A percentile compares a stretch with the other conserved stretches of the same genome.
Conservation (phyloP, 2,888 invertebrate species). For the Hermaeophaga mercurialis region DNA sequence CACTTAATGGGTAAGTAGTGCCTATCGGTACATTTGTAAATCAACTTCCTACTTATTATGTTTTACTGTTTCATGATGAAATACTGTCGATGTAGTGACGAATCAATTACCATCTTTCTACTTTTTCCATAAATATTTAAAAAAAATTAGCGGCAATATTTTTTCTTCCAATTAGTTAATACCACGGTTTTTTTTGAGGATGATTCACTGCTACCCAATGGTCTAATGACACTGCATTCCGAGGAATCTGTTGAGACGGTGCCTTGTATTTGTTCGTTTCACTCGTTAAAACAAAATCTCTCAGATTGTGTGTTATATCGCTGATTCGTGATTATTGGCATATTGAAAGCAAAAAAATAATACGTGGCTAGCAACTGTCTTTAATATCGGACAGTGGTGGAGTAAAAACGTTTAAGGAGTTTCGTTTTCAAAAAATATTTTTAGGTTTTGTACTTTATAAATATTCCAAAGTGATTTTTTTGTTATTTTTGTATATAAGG, state of each 20-base stretch:
- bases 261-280: constrained; percentile 18
- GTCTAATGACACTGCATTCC: constrained; percentile 36
- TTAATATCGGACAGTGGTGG: background rate
- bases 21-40: too few relatives aligned
- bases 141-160: constrained; percentile 16
- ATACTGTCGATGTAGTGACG: background rate
- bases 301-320: constrained; percentile 31
- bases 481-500: too few relatives aligned
- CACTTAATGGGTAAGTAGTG: too few relatives aligned
- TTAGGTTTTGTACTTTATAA: too few relatives aligned
- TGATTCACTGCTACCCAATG: constrained; percentile 16
- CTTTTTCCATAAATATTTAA: constrained; percentile 11
- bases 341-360: constrained; percentile 4
- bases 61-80: too few relatives aligned
- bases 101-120: constrained; percentile 6
- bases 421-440: too few relatives aligned
- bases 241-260: constrained; percentile 26
- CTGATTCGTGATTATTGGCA: constrained; percentile 22
- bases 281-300: constrained; percentile 35
- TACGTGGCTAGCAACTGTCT: constrained; percentile 8
- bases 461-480: too few relatives aligned
- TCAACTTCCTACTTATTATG: too few relatives aligned
- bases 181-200: constrained; percentile 18
- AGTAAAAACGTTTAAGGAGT: too few relatives aligned
- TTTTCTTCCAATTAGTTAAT: constrained; percentile 28